Conservation (phyloP, 2,888 invertebrate genomes). For the Caenorhabditis sp. region DNA sequence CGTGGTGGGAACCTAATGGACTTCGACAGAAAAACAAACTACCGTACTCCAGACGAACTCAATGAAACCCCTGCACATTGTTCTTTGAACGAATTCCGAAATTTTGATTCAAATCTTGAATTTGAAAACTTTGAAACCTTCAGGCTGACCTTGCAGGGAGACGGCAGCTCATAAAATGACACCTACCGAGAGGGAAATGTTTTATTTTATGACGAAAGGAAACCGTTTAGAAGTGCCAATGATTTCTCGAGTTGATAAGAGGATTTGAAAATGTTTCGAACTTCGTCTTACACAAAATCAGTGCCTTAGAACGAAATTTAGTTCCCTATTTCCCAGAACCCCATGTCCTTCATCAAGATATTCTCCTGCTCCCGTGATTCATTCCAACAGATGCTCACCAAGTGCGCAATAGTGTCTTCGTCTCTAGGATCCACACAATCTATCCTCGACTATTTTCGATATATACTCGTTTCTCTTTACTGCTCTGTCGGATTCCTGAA, state of each 20-base stretch:
- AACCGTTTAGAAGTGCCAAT: conserved; percentile 28
- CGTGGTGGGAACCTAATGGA: conserved; percentile 29
- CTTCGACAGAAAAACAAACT: conserved; percentile 15
- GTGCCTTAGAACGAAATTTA: neutral
- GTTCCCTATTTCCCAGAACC: neutral
- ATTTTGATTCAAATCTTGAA: conserved; percentile 14
- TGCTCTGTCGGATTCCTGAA: conserved; percentile 25
- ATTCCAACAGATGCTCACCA: conserved; percentile 21
- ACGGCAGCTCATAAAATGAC: conserved; percentile 26
- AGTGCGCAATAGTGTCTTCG: conserved; percentile 43
- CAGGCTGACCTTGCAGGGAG: conserved; percentile 3
- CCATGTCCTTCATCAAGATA: neutral
- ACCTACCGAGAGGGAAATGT: conserved; percentile 6
- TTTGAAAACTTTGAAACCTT: conserved; percentile 16
- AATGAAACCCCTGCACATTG: neutral
- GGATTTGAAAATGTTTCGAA: conserved; percentile 19
- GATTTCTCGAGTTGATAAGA: conserved; percentile 43
- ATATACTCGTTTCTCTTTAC: conserved; percentile 56
- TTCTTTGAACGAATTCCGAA: neutral
- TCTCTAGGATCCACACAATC: neutral
- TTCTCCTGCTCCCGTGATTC: conserved; percentile 28
- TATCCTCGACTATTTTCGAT: conserved; percentile 40
- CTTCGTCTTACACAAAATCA: too few relatives aligned
- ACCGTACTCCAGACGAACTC: conserved; percentile 1
- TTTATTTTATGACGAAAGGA: conserved; percentile 18